Base-by-base conservation (phyloP, 2,888 invertebrate genomes). In the Acleris sparsana region DNA sequence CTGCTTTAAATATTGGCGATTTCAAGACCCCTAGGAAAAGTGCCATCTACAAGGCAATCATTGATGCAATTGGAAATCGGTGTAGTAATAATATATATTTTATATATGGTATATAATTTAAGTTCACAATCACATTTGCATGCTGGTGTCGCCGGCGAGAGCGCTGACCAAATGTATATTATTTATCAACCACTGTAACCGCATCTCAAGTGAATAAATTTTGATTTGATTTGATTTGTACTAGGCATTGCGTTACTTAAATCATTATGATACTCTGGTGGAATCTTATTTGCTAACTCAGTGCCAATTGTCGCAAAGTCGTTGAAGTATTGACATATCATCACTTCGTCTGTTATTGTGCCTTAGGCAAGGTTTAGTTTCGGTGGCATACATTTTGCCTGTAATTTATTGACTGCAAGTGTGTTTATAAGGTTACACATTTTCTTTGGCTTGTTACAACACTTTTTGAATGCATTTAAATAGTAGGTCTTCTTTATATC, bases 371-470 rank as follows among this genome's bases (percentile, higher is more conserved):
- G 9, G 7, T 2, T 9, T 4, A 49, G 17, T 20, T 49, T 49
- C 20, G 49, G n/a, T 1, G n/a, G 9, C 13, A 13, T 20, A 16
- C n/a, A 16, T 13, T 49, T 49, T 7, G 17, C 7, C 49, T 20
- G 9, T 49, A 49, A 49, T 49, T 49, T 67, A 20, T 67, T 67
- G 4, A 9, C 43, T n/a, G 66, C 5, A 16, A 68, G 22, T 6
- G 20, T 6, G 16, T 71, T 68, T 5, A 72, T 70, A 1, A 73
- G 18, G 2, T 57, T 48, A 71, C 74, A 72, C 69, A 71, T 71
- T 57, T 72, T 70, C 22, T 69, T 69, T 0, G 71, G 72, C 39
- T 72, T 69, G 20, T 46, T 67, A 9, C 22, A 16, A 63, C 65
- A 68, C 18, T 68, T 67, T 2, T 16, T 49, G 48, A 72, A 73